These are phyloP conservation scores for Cotesia vestalis DNA, from an alignment of 1,140 invertebrate genomes.

Conservation along the genomic window DNA sequence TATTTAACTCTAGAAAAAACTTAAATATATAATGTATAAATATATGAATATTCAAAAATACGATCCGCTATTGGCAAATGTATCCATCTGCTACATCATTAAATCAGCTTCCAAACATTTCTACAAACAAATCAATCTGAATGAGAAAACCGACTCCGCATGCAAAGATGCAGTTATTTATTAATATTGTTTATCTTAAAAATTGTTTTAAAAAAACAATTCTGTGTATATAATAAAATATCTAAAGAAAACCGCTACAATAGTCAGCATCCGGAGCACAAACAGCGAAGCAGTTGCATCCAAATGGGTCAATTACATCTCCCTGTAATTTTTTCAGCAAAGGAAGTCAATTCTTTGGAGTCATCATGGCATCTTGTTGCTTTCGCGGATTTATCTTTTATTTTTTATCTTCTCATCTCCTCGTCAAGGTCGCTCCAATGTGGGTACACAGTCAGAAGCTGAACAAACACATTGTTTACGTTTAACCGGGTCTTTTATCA, in stretches of 20 bases:
- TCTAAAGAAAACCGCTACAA: not conserved
- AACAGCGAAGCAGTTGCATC: not conserved
- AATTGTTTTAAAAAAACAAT: too few relatives aligned
- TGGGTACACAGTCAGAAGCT: conserved; percentile 19
- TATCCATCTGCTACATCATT: not conserved
- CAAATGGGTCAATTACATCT: conserved; percentile 22
- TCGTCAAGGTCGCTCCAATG: not conserved
- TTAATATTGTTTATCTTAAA: too few relatives aligned
- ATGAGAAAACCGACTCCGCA: not conserved
- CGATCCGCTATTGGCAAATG: not conserved
- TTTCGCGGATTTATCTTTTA: not conserved
- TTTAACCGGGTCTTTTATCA: conserved; percentile 35
- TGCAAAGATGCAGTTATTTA: not conserved
- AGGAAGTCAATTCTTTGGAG: not conserved
- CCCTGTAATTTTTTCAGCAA: not conserved
- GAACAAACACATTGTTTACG: conserved; percentile 39
- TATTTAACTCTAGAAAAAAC: too few relatives aligned
- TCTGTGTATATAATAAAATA: not conserved
- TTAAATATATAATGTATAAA: too few relatives aligned
- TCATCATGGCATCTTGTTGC: not conserved
- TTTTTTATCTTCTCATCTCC: not conserved
- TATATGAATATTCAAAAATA: conserved; percentile 9
- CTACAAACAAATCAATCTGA: not conserved
- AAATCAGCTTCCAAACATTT: not conserved
- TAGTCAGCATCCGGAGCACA: conserved; percentile 3